Conservation (phyloP, 2,113 vertebrate genomes). For the Cyphomyrus discorhynchus region DNA sequence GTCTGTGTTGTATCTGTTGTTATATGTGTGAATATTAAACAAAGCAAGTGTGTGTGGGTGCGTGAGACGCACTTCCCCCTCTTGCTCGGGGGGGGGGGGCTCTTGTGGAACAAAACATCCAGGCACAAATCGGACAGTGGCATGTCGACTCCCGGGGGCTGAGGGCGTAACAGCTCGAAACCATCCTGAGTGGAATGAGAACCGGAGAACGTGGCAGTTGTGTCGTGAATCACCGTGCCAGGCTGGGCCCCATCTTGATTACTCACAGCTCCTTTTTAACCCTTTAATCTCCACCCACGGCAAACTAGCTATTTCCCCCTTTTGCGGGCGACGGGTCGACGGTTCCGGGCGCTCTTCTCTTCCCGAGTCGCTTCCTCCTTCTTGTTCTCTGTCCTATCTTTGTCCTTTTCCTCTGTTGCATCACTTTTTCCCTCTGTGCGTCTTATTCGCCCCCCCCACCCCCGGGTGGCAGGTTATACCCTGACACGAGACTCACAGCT, state of each 20-base stretch:
- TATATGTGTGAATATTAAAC: not conserved
- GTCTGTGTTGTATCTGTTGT: not conserved
- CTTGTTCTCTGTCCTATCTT: not conserved
- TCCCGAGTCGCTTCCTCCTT: not conserved
- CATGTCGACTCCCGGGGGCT: conserved; percentile 40
- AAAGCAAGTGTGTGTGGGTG: not conserved
- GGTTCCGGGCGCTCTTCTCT: not conserved
- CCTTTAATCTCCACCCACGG: not conserved
- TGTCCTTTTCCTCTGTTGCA: not conserved
- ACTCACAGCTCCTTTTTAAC: conserved; percentile 5
- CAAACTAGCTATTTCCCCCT: not conserved
- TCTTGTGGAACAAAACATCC: not conserved
- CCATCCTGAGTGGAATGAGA: conserved; percentile 30
- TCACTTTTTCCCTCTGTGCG: not conserved
- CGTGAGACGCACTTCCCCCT: not conserved
- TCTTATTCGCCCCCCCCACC: not conserved
- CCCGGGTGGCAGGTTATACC: not conserved
- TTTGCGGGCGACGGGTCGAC: not conserved
- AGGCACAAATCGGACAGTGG: conserved; percentile 19
- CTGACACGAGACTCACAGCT: not conserved
- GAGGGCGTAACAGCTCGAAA: conserved; percentile 59
- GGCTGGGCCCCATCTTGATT: not conserved
- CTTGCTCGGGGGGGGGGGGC: not conserved
- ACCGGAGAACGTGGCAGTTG: not conserved
- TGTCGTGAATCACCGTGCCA: not conserved